Percentiles rank a stretch among this genome's conserved stretches.
These are phyloP conservation scores for Lepidurus packardi DNA, from an alignment of 1,140 invertebrate genomes.

Conservation along the genomic window DNA sequence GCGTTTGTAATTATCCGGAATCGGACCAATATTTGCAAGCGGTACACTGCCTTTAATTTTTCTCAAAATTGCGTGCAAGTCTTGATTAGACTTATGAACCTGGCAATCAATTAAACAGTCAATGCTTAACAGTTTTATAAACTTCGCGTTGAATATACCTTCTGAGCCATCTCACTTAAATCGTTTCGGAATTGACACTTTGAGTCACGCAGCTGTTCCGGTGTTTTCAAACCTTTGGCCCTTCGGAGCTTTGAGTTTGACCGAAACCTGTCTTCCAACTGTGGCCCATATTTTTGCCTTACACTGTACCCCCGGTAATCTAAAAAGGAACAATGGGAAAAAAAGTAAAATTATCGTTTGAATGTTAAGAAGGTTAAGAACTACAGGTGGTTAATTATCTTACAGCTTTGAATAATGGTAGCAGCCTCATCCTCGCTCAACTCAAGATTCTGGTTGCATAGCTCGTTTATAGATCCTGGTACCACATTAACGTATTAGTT, in stretches of 20 bases:
- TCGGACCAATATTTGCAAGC: constrained; percentile 50
- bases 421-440: constrained; percentile 50
- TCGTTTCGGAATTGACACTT: constrained; percentile 6
- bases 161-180: neutral
- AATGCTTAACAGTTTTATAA: neutral
- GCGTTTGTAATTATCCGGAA: constrained; percentile 52
- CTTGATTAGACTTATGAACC: constrained; percentile 63
- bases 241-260: neutral
- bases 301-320: constrained; percentile 61
- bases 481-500: constrained; percentile 10
- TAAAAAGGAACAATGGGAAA: constrained; percentile 39
- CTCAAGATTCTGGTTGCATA: constrained; percentile 26
- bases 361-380: constrained; percentile 24
- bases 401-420: constrained; percentile 61
- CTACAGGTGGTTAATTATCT: constrained; percentile 41
- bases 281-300: constrained; percentile 55
- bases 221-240: neutral
- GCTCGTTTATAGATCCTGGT: constrained; percentile 30
- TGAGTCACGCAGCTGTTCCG: neutral
- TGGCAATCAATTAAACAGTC: constrained; percentile 39
- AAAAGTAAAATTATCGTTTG: neutral
- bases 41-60: constrained; percentile 56
- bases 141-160: neutral
- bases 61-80: constrained; percentile 60
- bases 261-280: constrained; percentile 48